phyloP scores from a whole-genome alignment of 30 jellyfish, hydroid and myxozoan genomes.

The Cassiopea andromeda region DNA sequence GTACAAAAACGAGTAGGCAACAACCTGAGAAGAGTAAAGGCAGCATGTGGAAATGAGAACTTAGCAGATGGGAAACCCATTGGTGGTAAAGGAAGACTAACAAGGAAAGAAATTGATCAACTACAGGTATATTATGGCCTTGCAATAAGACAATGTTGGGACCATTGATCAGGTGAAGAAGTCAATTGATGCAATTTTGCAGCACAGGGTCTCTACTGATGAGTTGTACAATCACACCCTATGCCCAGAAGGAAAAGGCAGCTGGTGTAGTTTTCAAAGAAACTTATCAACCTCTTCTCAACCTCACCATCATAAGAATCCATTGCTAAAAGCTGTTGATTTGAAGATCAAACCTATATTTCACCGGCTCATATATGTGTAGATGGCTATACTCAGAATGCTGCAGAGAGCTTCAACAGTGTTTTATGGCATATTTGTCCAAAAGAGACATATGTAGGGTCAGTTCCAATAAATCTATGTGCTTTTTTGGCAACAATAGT shows the following conservation, averaged over 20 bases:
- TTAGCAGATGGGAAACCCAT: conserved; percentile 31
- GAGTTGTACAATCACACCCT: background rate
- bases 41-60: background rate
- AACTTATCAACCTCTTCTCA: background rate
- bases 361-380: conserved; percentile 3
- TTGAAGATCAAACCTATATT: background rate
- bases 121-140: conserved; percentile 50
- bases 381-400: conserved; percentile 20
- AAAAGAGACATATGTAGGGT: conserved; percentile 5
- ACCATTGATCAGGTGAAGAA: background rate
- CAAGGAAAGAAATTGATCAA: conserved; percentile 9
- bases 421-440: conserved; percentile 21
- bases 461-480: background rate
- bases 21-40: conserved; percentile 24
- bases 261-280: conserved; percentile 15
- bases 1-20: conserved; percentile 51
- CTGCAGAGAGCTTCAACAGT: conserved; percentile 17
- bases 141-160: background rate
- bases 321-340: conserved; percentile 22
- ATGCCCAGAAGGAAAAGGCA: conserved; percentile 1
- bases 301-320: conserved; percentile 7
- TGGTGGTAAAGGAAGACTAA: conserved; percentile 36
- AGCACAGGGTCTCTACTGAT: conserved; percentile 13
- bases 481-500: background rate
- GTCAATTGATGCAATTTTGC: conserved; percentile 4